phyloP scores from a whole-genome alignment of 2,797 vertebrate genomes.

The Squalus acanthias region DNA sequence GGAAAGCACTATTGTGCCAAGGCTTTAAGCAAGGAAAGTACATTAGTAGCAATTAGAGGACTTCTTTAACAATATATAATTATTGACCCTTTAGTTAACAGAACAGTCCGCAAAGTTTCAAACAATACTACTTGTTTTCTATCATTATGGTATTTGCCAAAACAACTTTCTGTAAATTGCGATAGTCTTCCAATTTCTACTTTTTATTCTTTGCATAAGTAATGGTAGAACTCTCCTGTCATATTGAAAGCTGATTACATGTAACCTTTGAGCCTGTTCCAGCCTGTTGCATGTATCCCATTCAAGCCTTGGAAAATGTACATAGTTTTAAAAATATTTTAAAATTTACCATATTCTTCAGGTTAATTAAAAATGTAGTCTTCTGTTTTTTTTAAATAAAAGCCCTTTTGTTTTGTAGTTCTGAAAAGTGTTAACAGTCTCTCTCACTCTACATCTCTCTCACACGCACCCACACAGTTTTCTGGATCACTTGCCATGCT shows the following conservation, averaged over 20 bases:
- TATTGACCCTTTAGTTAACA: neutral
- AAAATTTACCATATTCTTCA: neutral
- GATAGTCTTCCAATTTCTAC: neutral
- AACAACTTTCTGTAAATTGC: neutral
- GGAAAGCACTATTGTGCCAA: neutral
- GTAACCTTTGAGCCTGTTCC: neutral
- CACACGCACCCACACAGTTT: neutral
- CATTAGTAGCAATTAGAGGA: neutral
- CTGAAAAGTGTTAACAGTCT: conserved; percentile 2
- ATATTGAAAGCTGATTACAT: neutral
- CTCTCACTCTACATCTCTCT: neutral
- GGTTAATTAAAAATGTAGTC: neutral
- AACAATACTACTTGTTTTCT: neutral
- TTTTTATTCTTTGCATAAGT: neutral
- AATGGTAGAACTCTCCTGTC: neutral
- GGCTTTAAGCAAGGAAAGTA: neutral
- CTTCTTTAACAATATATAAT: neutral
- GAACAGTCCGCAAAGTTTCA: neutral
- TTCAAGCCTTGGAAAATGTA: neutral
- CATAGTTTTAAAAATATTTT: neutral
- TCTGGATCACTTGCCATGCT: neutral
- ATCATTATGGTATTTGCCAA: neutral
- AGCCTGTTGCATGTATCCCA: neutral
- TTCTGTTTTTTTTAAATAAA: neutral
- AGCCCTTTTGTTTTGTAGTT: neutral